A percentile compares a stretch with the other conserved stretches of the same genome.
Evolutionary conservation across 1,140 invertebrate genomes (phyloP).

Genomic region (Diabrotica virgifera): DNA sequence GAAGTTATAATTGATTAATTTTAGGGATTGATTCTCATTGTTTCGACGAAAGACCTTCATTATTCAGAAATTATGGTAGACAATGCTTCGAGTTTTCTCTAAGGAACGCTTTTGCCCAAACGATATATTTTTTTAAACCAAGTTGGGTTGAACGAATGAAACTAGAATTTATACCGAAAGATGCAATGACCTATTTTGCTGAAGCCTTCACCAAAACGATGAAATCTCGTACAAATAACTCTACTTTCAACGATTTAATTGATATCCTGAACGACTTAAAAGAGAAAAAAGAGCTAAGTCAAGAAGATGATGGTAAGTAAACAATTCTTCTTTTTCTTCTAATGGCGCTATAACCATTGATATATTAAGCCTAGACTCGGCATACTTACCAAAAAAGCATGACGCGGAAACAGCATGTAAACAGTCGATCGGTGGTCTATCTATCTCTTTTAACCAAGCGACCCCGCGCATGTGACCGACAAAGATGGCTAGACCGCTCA

Average conservation of each 20-base stretch:
- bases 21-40: conserved; percentile 42
- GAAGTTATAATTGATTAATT: neutral
- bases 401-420: no score
- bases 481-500: no score
- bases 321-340: neutral
- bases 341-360: no score
- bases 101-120: conserved; percentile 20
- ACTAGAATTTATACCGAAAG: conserved; percentile 19
- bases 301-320: conserved; percentile 6
- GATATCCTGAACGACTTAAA: conserved; percentile 37
- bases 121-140: conserved; percentile 31
- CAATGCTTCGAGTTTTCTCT: conserved; percentile 24
- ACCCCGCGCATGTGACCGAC: no score
- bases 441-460: no score
- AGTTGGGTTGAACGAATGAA: conserved; percentile 23
- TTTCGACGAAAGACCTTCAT: conserved; percentile 45
- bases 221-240: conserved; percentile 19
- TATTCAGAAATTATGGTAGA: conserved; percentile 39
- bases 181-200: neutral
- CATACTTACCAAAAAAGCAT: no score
- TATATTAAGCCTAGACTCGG: no score
- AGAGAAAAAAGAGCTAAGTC: conserved; percentile 23
- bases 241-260: conserved; percentile 36
- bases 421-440: no score
- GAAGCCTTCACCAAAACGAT: conserved; percentile 32